Percentiles rank a stretch among this genome's conserved stretches.
phyloP scores from a whole-genome alignment of 2,113 vertebrate genomes.

The Symphodus melops region DNA sequence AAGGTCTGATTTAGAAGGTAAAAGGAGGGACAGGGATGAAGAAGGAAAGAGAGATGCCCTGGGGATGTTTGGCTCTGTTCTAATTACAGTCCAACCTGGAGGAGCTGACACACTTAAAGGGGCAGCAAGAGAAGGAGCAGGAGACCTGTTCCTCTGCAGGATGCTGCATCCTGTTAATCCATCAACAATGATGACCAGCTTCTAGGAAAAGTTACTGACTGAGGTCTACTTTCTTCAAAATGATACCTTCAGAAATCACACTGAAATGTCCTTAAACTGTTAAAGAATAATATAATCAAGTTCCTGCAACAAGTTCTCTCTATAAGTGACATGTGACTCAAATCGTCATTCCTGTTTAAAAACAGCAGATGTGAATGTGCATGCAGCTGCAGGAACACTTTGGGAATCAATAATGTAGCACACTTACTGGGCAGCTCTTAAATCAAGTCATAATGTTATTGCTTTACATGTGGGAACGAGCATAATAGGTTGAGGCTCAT shows the following conservation, averaged over 20 bases:
- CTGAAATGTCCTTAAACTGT: background rate
- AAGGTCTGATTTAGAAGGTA: slow-evolving; percentile 42
- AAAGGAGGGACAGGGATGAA: slow-evolving; percentile 12
- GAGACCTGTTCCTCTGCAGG: slow-evolving; percentile 35
- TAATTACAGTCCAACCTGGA: slow-evolving; percentile 76
- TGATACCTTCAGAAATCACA: background rate
- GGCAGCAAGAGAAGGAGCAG: slow-evolving; percentile 48
- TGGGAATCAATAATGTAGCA: background rate
- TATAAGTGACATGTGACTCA: too few species aligned
- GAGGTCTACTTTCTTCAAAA: background rate
- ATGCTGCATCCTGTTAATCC: slow-evolving; percentile 17
- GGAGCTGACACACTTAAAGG: slow-evolving; percentile 77
- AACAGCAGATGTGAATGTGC: too few species aligned
- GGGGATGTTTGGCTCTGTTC: slow-evolving; percentile 62
- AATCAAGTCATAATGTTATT: background rate
- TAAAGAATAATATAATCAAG: slow-evolving; percentile 26
- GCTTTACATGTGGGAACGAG: background rate
- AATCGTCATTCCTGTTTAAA: too few species aligned
- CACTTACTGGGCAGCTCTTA: background rate
- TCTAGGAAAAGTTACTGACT: slow-evolving; percentile 13
- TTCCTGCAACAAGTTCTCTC: background rate
- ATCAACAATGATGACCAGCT: slow-evolving; percentile 19
- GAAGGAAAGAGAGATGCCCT: slow-evolving; percentile 30
- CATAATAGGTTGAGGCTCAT: background rate
- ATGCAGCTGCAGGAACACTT: background rate